Base-by-base conservation (phyloP, 2,888 invertebrate genomes). In the Horisme vitalbata region DNA sequence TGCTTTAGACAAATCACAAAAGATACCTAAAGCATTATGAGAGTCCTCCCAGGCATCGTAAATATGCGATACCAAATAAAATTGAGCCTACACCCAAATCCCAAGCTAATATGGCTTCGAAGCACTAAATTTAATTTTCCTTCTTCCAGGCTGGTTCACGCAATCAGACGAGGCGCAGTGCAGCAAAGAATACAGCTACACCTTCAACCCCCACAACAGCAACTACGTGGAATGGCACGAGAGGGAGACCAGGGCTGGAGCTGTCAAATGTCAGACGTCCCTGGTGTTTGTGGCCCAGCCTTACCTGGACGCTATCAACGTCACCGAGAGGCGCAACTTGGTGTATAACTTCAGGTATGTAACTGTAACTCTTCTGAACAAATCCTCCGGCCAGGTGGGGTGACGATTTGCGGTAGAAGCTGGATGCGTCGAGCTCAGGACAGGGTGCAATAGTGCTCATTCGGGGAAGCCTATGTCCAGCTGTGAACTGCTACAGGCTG, bases 181-280 rank as follows among this genome's bases (percentile, higher is more conserved):
- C 71, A 93, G 92, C 66, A 96, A 96, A 68, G 96, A 96, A 75
- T 97, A 96, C 91, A 93, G 93, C 77, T 97, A 97, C 83, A 91
- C 91, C 47, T 92, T 93, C 73, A 93, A 93, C 66, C 85, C 91
- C 15, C 86, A 91, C 59, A 94, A 94, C 82, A 81, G 83, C 33
- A 91, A 92, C 69, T 97, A 96, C 76, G 93, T 97, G 53, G 93
- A 95, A 74, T 97, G 97, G 97, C 93, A 93, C 65, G 95, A 96
- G 74, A 91, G 92, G 49, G 95, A 95, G 71, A 95, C 93, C 18
- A 86, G 93, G 44, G 92, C 90, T 20, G 52, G 57, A 8, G 84
- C 86, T 63, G 88, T 93, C 70, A 92, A 93, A 60, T 84, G 80
- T 57, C 91, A 94, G 85, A 92, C 92, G 43, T 95, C 94, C 45